phyloP scores from a whole-genome alignment of 2,797 vertebrate genomes.

The Argyrosomus regius region DNA sequence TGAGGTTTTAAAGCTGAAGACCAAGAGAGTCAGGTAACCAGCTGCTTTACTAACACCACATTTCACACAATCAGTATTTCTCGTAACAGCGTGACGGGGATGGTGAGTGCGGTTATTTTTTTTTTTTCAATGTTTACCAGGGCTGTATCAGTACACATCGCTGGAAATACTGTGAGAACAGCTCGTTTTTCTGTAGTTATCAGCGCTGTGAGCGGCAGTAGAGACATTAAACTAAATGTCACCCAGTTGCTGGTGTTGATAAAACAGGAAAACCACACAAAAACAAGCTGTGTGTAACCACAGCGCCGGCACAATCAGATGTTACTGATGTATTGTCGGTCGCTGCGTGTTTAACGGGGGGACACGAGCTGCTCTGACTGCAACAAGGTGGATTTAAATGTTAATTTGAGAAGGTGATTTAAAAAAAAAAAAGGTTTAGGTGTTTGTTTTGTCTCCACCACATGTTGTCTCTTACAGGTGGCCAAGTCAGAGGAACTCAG shows the following conservation, averaged over 20 bases:
- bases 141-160: background rate
- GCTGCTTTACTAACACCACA: slow-evolving; percentile 2
- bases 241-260: slow-evolving; percentile 25
- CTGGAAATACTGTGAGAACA: slow-evolving; percentile 16
- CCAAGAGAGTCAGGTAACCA: slow-evolving; percentile 86
- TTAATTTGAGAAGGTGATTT: no score
- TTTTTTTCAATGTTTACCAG: background rate
- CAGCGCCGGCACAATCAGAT: background rate
- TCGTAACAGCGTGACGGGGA: slow-evolving; percentile 4
- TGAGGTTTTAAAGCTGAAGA: slow-evolving; percentile 79
- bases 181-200: slow-evolving; percentile 21
- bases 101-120: slow-evolving; percentile 13
- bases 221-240: slow-evolving; percentile 11
- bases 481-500: slow-evolving; percentile 16
- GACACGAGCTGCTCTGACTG: background rate
- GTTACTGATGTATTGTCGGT: slow-evolving; percentile 19
- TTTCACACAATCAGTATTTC: background rate
- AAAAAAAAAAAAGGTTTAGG: background rate
- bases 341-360: background rate
- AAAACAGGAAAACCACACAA: background rate
- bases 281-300: slow-evolving; percentile 16
- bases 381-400: slow-evolving; percentile 1
- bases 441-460: background rate
- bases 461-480: background rate
- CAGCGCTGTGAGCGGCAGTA: background rate